phyloP scores from a whole-genome alignment of 2,888 invertebrate genomes.

The Neoscelio sp. region DNA sequence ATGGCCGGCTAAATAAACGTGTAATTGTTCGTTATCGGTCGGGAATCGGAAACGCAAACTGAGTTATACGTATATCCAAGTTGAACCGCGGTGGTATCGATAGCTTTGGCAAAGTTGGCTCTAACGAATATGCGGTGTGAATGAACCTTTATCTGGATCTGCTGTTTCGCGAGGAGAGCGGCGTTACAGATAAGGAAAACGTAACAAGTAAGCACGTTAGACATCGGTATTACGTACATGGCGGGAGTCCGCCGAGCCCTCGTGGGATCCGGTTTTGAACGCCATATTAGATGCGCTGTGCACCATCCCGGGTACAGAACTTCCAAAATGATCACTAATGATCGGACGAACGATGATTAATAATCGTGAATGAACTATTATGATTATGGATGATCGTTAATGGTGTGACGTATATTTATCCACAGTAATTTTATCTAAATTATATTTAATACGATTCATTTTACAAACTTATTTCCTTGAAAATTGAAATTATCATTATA shows the following conservation, averaged over 20 bases:
- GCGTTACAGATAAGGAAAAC: constrained; percentile 68
- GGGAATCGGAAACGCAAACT: constrained; percentile 42
- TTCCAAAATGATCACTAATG: no score
- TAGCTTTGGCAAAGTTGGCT: constrained; percentile 42
- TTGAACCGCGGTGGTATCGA: constrained; percentile 29
- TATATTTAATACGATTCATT: no score
- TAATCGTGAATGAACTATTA: no score
- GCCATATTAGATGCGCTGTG: constrained; percentile 57
- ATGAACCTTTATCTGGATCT: constrained; percentile 69
- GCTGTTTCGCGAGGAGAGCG: constrained; percentile 54
- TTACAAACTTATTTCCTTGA: no score
- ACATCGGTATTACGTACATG: constrained; percentile 67
- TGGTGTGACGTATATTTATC: no score
- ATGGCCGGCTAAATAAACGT: constrained; percentile 39
- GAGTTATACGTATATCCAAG: constrained; percentile 40
- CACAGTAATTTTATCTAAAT: no score
- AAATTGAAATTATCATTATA: no score
- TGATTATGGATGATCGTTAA: no score
- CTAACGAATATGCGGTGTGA: constrained; percentile 55
- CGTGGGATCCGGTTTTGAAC: constrained; percentile 68
- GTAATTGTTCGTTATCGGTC: constrained; percentile 31
- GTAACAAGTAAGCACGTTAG: constrained; percentile 69
- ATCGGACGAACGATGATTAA: no score
- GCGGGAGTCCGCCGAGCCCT: constrained; percentile 56
- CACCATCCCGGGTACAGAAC: constrained; percentile 10